phyloP scores from a whole-genome alignment of 30 jellyfish, hydroid and myxozoan species.

The Pelagia noctiluca region DNA sequence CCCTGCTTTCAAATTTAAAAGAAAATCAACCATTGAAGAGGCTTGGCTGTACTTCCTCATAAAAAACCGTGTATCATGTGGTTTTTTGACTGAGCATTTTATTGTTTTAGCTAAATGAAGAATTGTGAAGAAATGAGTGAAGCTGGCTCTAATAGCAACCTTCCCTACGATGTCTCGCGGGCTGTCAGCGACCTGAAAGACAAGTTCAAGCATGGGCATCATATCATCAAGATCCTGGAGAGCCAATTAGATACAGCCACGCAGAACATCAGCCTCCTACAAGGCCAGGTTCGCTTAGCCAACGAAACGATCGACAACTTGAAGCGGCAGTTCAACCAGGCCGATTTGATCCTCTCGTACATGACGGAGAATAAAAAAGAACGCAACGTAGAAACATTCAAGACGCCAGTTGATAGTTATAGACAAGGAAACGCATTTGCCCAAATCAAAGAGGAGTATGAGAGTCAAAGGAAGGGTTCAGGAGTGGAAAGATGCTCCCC shows the following conservation, averaged over 20 bases:
- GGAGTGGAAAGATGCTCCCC: constrained; percentile 59
- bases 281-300: constrained; percentile 94
- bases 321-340: constrained; percentile 86
- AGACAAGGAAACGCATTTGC: constrained; percentile 39
- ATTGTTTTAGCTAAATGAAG: too few relatives aligned
- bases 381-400: constrained; percentile 42
- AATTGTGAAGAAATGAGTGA: too few relatives aligned
- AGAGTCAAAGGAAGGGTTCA: constrained; percentile 27
- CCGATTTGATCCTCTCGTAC: constrained; percentile 76
- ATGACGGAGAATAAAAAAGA: constrained; percentile 51
- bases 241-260: constrained; percentile 95
- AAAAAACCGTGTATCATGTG: too few relatives aligned
- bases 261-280: constrained; percentile 88
- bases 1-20: too few relatives aligned
- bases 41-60: too few relatives aligned
- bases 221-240: constrained; percentile 84
- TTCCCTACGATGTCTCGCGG: constrained; percentile 63
- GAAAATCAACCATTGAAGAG: too few relatives aligned
- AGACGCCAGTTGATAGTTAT: constrained; percentile 1
- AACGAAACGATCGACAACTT: constrained; percentile 88
- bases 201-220: constrained; percentile 93
- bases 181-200: constrained; percentile 71
- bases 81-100: too few relatives aligned
- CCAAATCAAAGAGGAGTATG: constrained; percentile 53
- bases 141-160: neutral